Percentiles rank a stretch among this genome's conserved stretches.
phyloP scores from a whole-genome alignment of 2,888 invertebrate genomes.

The Iphiclides podalirius region DNA sequence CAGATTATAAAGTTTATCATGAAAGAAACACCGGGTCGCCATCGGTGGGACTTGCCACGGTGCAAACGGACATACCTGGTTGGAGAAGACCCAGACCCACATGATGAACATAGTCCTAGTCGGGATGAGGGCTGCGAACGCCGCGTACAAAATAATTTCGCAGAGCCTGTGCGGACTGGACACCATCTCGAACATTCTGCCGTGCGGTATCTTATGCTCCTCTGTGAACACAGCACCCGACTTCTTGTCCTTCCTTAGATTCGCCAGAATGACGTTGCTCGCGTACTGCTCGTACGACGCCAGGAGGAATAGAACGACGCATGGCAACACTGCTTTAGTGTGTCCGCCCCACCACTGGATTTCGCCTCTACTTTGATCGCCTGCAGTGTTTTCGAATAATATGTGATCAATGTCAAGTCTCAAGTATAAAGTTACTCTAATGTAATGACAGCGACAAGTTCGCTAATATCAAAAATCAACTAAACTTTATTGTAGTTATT shows the following conservation, averaged over 20 bases:
- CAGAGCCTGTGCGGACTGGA: conserved; percentile 91
- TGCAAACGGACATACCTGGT: conserved; percentile 91
- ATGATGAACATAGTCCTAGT: conserved; percentile 83
- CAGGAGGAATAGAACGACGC: conserved; percentile 82
- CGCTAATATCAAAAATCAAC: too few species aligned
- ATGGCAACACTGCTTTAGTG: conserved; percentile 54
- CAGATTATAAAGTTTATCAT: too few species aligned
- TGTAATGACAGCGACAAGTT: too few species aligned
- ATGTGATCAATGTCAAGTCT: too few species aligned
- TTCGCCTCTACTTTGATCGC: conserved; percentile 35
- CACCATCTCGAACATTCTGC: conserved; percentile 87
- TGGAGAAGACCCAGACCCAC: conserved; percentile 86
- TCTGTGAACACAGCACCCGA: conserved; percentile 84
- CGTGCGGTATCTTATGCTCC: conserved; percentile 86
- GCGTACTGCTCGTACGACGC: conserved; percentile 87
- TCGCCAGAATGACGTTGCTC: conserved; percentile 86
- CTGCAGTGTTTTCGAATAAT: conserved; percentile 35
- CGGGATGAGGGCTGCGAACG: conserved; percentile 82
- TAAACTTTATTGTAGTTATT: too few species aligned
- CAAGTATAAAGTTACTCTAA: too few species aligned
- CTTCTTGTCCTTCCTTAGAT: conserved; percentile 85
- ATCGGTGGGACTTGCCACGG: too few species aligned
- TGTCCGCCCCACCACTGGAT: conserved; percentile 45
- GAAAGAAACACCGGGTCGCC: too few species aligned
- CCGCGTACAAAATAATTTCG: conserved; percentile 85